phyloP scores from a whole-genome alignment of 92 coral and sea anemone genomes.

The Parazoanthus swiftii region DNA sequence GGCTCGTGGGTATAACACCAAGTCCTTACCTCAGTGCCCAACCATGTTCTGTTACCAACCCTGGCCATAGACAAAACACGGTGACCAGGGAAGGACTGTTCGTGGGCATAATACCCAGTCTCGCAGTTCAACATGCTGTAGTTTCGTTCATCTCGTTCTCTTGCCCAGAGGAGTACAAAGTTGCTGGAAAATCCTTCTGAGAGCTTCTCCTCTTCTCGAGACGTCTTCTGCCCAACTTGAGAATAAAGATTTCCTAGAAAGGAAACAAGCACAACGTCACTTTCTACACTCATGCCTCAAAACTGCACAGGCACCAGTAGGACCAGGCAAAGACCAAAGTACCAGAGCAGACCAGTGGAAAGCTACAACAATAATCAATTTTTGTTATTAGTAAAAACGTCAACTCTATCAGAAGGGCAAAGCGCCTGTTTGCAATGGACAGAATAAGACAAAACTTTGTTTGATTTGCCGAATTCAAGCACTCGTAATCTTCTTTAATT shows the following conservation, averaged over 20 bases:
- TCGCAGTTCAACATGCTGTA: slow-evolving; percentile 90
- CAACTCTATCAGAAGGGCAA: too few species aligned
- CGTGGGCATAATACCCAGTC: slow-evolving; percentile 76
- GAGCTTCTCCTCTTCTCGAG: slow-evolving; percentile 13
- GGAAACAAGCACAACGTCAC: not conserved
- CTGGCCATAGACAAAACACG: slow-evolving; percentile 89
- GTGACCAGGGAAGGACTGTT: slow-evolving; percentile 80
- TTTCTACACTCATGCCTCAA: too few species aligned
- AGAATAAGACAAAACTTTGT: too few species aligned
- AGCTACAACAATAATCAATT: too few species aligned
- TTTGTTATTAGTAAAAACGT: too few species aligned
- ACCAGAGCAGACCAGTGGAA: too few species aligned
- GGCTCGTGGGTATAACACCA: slow-evolving; percentile 37
- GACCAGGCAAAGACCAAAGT: too few species aligned
- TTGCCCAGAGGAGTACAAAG: slow-evolving; percentile 89
- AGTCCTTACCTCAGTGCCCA: slow-evolving; percentile 91
- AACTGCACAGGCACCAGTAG: too few species aligned
- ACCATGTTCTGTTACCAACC: slow-evolving; percentile 90
- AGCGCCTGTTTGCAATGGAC: too few species aligned
- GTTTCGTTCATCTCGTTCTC: slow-evolving; percentile 77
- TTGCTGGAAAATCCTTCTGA: slow-evolving; percentile 46
- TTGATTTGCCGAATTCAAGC: too few species aligned
- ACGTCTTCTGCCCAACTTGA: not conserved
- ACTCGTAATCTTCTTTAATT: too few species aligned
- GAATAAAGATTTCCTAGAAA: slow-evolving; percentile 27